Percentiles rank a stretch among this genome's conserved stretches.
phyloP scores from a whole-genome alignment of 2,797 vertebrate genomes.

The Cryptoprocta ferox region DNA sequence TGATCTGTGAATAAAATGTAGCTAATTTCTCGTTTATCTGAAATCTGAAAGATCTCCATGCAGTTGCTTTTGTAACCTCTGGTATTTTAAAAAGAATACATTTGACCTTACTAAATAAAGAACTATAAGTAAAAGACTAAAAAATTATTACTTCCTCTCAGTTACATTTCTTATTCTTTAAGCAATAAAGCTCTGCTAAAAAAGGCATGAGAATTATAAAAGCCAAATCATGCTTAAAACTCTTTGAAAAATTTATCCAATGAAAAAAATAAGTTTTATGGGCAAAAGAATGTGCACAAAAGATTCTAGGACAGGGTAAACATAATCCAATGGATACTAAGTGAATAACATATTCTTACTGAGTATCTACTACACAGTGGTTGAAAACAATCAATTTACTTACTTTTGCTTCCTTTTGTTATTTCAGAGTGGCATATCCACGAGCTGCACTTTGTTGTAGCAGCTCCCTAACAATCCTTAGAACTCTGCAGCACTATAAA shows the following conservation, averaged over 20 bases:
- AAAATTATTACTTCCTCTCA: neutral
- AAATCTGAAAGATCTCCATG: neutral
- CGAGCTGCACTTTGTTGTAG: neutral
- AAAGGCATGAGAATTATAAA: neutral
- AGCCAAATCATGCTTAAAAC: neutral
- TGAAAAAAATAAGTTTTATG: slow-evolving; percentile 33
- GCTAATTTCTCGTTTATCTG: neutral
- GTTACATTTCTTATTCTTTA: slow-evolving; percentile 32
- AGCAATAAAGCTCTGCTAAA: neutral
- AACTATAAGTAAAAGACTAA: neutral
- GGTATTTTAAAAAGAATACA: slow-evolving; percentile 34
- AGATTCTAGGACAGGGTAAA: slow-evolving; percentile 14
- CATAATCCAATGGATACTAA: neutral
- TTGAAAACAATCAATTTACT: neutral
- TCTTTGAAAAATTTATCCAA: slow-evolving; percentile 16
- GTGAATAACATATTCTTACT: neutral
- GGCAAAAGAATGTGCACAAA: neutral
- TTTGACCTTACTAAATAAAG: neutral
- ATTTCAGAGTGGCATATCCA: neutral
- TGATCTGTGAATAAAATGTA: slow-evolving; percentile 15
- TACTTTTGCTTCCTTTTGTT: neutral
- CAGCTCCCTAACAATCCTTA: neutral
- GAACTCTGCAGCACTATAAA: neutral
- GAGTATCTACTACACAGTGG: neutral
- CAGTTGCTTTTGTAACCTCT: neutral